Evolutionary conservation across 2,888 invertebrate species (phyloP).

Genomic region (Lydus trimaculatus): DNA sequence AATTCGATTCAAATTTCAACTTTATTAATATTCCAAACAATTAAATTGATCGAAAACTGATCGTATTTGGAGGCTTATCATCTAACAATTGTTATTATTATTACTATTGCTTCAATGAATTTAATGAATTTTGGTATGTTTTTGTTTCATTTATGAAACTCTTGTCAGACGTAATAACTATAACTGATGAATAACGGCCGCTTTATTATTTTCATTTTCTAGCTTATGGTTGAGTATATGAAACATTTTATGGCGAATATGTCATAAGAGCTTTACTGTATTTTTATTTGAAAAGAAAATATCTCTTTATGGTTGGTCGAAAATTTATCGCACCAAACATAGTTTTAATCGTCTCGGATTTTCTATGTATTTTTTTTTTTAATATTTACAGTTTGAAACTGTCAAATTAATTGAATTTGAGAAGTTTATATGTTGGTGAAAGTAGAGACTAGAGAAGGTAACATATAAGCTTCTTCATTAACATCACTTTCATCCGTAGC

Average conservation of each 20-base stretch:
- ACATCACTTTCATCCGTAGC: constrained; percentile 30
- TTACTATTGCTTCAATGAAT: background rate
- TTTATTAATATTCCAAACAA: background rate
- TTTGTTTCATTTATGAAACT: background rate
- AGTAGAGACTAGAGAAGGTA: constrained; percentile 27
- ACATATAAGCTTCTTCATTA: constrained; percentile 35
- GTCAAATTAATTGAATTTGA: constrained; percentile 28
- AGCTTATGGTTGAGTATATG: constrained; percentile 46
- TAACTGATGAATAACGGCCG: constrained; percentile 43
- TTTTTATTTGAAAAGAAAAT: constrained; percentile 38
- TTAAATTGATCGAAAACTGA: background rate
- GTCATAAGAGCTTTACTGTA: constrained; percentile 42
- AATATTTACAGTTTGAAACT: background rate
- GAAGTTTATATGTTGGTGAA: constrained; percentile 10
- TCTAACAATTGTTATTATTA: background rate
- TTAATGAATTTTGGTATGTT: background rate
- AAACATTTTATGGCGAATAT: constrained; percentile 45
- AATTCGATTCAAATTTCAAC: background rate
- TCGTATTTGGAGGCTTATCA: background rate
- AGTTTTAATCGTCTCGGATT: constrained; percentile 37
- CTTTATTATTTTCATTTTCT: constrained; percentile 51
- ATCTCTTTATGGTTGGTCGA: constrained; percentile 38
- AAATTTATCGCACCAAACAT: constrained; percentile 43
- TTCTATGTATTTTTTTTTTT: background rate
- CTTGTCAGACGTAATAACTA: constrained; percentile 35